phyloP scores from a whole-genome alignment of 1,140 invertebrate species.

The Idris sp. region DNA sequence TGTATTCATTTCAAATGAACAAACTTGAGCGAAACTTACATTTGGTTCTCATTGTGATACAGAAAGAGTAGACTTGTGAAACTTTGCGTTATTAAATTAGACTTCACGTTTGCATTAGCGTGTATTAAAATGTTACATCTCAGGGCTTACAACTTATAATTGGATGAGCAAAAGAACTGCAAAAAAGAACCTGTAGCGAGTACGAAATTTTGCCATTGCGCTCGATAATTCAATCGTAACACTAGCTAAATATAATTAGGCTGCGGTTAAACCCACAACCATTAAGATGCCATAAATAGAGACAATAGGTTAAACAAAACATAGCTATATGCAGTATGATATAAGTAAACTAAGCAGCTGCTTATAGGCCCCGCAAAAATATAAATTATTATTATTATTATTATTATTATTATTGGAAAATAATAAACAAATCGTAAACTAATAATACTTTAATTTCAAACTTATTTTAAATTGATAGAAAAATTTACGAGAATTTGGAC shows the following conservation, averaged over 20 bases:
- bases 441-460: too few relatives aligned
- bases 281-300: conserved; percentile 30
- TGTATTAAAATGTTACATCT: conserved; percentile 46
- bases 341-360: too few relatives aligned
- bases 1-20: conserved; percentile 49
- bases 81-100: conserved; percentile 46
- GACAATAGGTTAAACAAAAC: neutral
- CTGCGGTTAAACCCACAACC: conserved; percentile 9
- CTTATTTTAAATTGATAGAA: too few relatives aligned
- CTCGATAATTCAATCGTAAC: conserved; percentile 9
- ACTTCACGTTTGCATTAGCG: conserved; percentile 22
- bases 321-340: too few relatives aligned
- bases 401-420: too few relatives aligned
- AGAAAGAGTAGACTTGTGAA: neutral
- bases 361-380: too few relatives aligned
- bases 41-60: conserved; percentile 47
- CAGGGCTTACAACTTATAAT: conserved; percentile 31
- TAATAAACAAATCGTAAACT: too few relatives aligned
- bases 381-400: too few relatives aligned
- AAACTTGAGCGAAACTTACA: conserved; percentile 46
- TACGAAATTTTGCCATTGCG: conserved; percentile 8
- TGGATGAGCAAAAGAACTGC: conserved; percentile 17
- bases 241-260: conserved; percentile 9
- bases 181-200: neutral
- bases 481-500: too few relatives aligned